Conservation (phyloP, 2,797 vertebrate species). For the Hemitrygon akajei region DNA sequence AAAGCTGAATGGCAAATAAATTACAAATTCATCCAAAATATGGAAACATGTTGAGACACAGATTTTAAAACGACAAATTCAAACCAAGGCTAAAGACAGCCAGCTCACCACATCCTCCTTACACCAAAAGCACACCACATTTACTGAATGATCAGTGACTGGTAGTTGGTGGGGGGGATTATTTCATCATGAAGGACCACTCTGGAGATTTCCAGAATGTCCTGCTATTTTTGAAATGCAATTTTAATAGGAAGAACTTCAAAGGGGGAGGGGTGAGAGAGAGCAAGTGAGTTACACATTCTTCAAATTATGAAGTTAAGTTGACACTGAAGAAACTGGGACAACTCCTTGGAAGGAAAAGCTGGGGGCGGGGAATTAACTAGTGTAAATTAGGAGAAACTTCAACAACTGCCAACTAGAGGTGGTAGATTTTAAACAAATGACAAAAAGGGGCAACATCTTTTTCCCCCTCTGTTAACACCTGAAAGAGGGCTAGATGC, state of each 20-base stretch:
- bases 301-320: not conserved
- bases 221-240: not conserved
- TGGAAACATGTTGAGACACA: not conserved
- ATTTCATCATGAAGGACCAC: not conserved
- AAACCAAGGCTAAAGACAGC: not conserved
- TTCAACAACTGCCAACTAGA: not conserved
- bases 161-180: no score
- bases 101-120: not conserved
- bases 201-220: not conserved
- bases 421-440: not conserved
- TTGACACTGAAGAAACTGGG: not conserved
- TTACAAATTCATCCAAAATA: not conserved
- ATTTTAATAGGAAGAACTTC: not conserved
- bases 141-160: not conserved
- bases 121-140: not conserved
- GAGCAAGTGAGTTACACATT: not conserved
- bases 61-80: not conserved
- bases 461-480: not conserved
- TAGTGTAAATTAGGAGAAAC: not conserved
- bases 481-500: not conserved
- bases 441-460: not conserved
- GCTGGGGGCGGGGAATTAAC: no score
- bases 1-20: no score
- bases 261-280: not conserved
- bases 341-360: not conserved